Evolutionary conservation across 1,140 invertebrate genomes (phyloP), one percentile per base, ranked within the genome.

Genomic region (Oscheius sp.): DNA sequence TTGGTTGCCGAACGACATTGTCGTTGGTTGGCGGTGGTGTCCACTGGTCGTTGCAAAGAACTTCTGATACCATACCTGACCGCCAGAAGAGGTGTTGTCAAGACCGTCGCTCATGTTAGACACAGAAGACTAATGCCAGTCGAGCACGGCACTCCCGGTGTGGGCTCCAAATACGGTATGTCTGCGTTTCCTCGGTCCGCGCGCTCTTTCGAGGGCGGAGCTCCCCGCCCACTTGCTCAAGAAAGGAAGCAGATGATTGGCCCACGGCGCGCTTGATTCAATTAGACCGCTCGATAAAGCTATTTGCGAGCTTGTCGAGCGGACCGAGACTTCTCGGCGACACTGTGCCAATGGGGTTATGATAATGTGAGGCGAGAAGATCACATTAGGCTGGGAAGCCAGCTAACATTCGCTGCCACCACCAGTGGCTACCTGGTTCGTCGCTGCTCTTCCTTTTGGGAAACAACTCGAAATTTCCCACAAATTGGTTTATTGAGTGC

Each of bases 1-100:
- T 73, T 64, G 59, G 70, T 68, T 68, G 55, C 55, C 67, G 67
- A 26, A 20, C 31, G 26, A 36, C 28, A 36, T 10, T 32, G n/a
- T 31, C 46, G 64, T 29, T 20, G 29, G n/a, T 31, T 36, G 23
- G 34, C 4, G n/a, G 34, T 26, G 29, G 38, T 20, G 38, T 35
- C 20, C 59, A n/a, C n/a, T n/a, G n/a, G n/a, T n/a, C n/a, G n/a
- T n/a, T n/a, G n/a, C n/a, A n/a, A n/a, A n/a, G n/a, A n/a, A n/a
- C n/a, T n/a, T n/a, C n/a, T n/a, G n/a, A 55, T 7, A 55, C 15
- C 49, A 55, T 55, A 55, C 49, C 49, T 55, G 49, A 55, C 15
- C 49, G 15, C 49, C 49, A 55, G 49, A 55, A 23, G 49, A 55
- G 23, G 49, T 55, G 49, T 55, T 55, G 49, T 55, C 49, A 23